Percentiles rank a stretch among this genome's conserved stretches.
Conservation (phyloP, 2,113 vertebrate species). For the Struthidea cinerea region DNA sequence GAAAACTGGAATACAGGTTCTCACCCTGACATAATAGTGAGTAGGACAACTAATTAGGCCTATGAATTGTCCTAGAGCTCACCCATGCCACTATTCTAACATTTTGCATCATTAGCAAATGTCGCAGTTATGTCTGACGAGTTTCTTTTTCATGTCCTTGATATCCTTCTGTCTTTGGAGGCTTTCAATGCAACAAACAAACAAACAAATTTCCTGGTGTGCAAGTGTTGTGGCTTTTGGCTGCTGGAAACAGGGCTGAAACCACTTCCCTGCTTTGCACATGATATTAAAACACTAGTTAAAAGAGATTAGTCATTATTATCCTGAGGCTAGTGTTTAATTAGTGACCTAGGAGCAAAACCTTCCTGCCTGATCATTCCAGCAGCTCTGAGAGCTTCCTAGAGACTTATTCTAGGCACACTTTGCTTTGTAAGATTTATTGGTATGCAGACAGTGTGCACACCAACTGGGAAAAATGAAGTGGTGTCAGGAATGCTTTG, state of each 20-base stretch:
- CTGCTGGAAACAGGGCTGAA: neutral
- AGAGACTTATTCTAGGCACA: neutral
- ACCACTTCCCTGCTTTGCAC: neutral
- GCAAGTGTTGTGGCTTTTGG: neutral
- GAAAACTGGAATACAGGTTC: neutral
- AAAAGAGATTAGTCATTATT: neutral
- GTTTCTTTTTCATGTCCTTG: neutral
- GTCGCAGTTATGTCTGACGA: neutral
- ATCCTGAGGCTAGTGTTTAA: neutral
- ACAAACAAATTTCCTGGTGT: neutral
- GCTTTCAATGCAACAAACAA: neutral
- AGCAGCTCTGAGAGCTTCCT: neutral
- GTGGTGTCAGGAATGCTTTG: constrained; percentile 1
- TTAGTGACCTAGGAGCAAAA: neutral
- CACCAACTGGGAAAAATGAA: neutral
- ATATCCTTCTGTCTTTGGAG: neutral
- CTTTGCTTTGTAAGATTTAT: neutral
- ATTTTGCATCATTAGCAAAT: neutral
- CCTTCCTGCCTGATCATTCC: neutral
- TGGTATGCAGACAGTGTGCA: neutral
- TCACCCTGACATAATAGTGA: neutral
- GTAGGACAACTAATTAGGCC: neutral
- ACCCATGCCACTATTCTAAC: neutral
- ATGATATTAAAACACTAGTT: neutral
- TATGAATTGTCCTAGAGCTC: neutral